Evolutionary conservation across 2,113 vertebrate genomes (phyloP), one percentile per base, ranked within the genome.

Genomic region (Hippocampus mohnikei): DNA sequence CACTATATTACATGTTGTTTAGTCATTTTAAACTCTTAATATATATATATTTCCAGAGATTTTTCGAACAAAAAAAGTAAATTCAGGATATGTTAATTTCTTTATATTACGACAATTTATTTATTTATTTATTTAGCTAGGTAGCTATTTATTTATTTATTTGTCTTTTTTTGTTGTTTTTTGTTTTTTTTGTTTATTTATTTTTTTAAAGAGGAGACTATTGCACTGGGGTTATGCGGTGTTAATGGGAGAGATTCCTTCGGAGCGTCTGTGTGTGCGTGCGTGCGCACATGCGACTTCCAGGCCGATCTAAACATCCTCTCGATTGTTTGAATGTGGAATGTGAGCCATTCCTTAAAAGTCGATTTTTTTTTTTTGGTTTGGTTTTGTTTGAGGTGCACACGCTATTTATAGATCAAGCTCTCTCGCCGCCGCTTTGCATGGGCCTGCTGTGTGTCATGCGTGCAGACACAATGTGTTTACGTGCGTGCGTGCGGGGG

Each of bases 391-490:
- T 40, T 40, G 20, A 71, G 65, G 72, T 46, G 55, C 79, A 77
- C 68, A 72, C 40, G 5, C 41, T 73, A 69, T 83, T 71, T 75
- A 66, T 67, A 78, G 71, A 80, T 85, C 74, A 79, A 78, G 78
- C 27, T 10, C 20, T 37, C 33, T 41, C n/a, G 44, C 42, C 62
- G 77, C 81, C 78, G 67, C 62, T 71, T 52, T 75, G 66, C 68
- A 20, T 76, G 52, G 66, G 61, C 6, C 12, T 65, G 67, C 41
- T 2, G 21, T 68, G 58, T 69, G 52, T 72, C 56, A 63, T 46
- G 27, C 41, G 41, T 25, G 12, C 12, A 42, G 0, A 59, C 29
- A 58, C 55, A 58, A n/a, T 77, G 18, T 65, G 60, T 65, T 40
- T 41, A 60, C 15, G 25, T 65, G 33, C 66, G 65, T 41, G 69